A percentile compares a stretch with the other conserved stretches of the same genome.
Conservation (phyloP, 2,113 vertebrate species). For the Lonchura striata region DNA sequence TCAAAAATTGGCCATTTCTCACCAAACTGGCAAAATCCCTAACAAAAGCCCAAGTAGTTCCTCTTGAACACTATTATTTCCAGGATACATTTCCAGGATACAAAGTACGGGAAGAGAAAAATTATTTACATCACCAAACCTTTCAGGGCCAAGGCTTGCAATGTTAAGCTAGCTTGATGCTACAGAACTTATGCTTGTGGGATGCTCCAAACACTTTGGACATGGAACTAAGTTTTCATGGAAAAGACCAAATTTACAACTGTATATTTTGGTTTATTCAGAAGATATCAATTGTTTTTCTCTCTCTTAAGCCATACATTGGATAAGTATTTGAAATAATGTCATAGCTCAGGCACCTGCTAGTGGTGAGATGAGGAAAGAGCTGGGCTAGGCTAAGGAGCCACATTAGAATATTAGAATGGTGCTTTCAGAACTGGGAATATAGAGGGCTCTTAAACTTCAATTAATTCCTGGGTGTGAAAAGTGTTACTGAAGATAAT, state of each 20-base stretch:
- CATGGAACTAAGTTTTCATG: neutral
- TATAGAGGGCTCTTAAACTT: neutral
- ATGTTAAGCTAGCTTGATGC: neutral
- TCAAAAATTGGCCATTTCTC: neutral
- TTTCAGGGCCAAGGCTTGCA: neutral
- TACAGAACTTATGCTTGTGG: neutral
- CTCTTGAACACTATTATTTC: neutral
- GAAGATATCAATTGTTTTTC: neutral
- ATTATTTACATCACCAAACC: neutral
- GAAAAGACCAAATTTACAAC: neutral
- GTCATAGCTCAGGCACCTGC: neutral
- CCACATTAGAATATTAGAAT: neutral
- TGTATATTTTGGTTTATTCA: neutral
- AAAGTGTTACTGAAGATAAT: neutral
- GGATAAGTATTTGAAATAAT: neutral
- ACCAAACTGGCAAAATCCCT: neutral
- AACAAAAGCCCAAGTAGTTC: neutral
- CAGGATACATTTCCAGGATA: neutral
- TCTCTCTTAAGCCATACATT: neutral
- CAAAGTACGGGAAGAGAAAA: neutral
- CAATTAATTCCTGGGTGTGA: neutral
- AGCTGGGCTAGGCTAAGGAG: neutral
- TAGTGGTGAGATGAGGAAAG: neutral
- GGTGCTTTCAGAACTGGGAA: neutral
- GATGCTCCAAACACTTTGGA: neutral